These are phyloP conservation scores for Tenodera sinensis DNA, from an alignment of 2,888 invertebrate species.

Conservation along the genomic window DNA sequence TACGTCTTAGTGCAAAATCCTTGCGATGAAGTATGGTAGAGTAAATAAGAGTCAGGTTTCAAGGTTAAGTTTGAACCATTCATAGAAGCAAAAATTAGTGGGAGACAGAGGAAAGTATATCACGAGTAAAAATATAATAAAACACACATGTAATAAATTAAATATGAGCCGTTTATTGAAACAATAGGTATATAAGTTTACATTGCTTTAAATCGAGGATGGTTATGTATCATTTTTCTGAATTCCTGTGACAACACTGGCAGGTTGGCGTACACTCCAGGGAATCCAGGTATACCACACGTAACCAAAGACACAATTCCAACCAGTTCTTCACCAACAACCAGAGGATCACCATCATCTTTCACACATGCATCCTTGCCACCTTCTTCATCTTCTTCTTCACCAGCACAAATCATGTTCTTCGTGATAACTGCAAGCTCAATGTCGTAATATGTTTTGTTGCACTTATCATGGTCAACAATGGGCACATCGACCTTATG, in stretches of 20 bases:
- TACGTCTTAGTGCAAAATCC: too few relatives aligned
- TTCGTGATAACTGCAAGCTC: constrained; percentile 35
- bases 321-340: constrained; percentile 35
- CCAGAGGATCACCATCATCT: constrained; percentile 44
- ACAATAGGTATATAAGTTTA: too few relatives aligned
- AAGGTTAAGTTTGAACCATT: too few relatives aligned
- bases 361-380: constrained; percentile 55
- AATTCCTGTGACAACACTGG: background rate
- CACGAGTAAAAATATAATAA: too few relatives aligned
- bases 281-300: constrained; percentile 39
- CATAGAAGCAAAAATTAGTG: too few relatives aligned
- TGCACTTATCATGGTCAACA: constrained; percentile 38
- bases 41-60: too few relatives aligned
- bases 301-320: constrained; percentile 46
- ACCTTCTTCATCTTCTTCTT: constrained; percentile 41
- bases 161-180: too few relatives aligned
- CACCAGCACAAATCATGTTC: constrained; percentile 55
- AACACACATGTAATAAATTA: too few relatives aligned
- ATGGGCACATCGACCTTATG: constrained; percentile 40
- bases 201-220: too few relatives aligned
- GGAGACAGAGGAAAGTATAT: too few relatives aligned
- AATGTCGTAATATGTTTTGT: constrained; percentile 36
- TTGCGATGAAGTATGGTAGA: too few relatives aligned
- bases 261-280: constrained; percentile 27
- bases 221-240: too few relatives aligned